phyloP scores from a whole-genome alignment of 2,797 vertebrate species.

The Cuniculus paca region DNA sequence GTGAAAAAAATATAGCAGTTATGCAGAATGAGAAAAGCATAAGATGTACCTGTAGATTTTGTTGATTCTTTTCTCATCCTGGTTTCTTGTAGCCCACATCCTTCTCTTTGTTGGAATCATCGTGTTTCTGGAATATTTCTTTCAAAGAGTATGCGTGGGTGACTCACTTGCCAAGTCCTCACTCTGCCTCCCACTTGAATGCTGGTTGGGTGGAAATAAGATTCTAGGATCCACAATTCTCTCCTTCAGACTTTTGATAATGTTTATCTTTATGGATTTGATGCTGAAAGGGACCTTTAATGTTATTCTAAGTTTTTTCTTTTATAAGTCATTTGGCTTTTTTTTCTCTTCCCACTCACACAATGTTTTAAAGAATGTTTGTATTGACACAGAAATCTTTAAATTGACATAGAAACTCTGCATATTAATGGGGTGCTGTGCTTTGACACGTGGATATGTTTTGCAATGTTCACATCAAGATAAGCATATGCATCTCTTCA shows the following conservation, averaged over 20 bases:
- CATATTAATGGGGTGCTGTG: neutral
- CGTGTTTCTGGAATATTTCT: constrained; percentile 56
- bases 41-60: neutral
- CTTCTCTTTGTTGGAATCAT: neutral
- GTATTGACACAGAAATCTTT: neutral
- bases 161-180: constrained; percentile 17
- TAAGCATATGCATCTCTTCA: neutral
- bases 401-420: neutral
- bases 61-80: neutral
- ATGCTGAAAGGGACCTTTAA: neutral
- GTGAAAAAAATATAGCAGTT: neutral
- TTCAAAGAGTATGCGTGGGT: constrained; percentile 52
- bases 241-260: neutral
- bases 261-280: neutral
- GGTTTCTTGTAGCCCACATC: neutral
- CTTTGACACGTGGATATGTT: neutral
- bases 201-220: neutral
- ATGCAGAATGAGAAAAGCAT: neutral
- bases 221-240: neutral
- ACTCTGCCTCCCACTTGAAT: constrained; percentile 24
- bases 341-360: neutral
- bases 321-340: neutral
- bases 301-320: neutral
- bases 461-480: neutral
- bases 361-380: neutral